A percentile compares a stretch with the other conserved stretches of the same genome.
Evolutionary conservation across 2,888 invertebrate species (phyloP).

Genomic region (Caenorhabditis parvicauda): DNA sequence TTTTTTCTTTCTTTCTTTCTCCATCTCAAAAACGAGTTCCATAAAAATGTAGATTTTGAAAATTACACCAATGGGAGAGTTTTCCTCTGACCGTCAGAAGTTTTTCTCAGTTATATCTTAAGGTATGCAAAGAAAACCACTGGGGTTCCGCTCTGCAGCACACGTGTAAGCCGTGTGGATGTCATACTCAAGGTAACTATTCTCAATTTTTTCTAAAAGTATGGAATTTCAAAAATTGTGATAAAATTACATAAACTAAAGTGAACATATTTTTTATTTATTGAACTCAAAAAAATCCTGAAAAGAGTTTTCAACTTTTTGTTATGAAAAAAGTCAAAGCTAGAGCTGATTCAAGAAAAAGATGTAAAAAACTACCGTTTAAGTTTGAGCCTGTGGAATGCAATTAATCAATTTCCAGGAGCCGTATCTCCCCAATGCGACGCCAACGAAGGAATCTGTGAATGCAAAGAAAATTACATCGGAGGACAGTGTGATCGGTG

Average conservation of each 20-base stretch:
- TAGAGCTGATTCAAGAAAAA: background rate
- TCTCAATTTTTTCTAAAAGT: too few relatives aligned
- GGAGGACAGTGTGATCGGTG: conserved; percentile 65
- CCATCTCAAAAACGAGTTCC: too few relatives aligned
- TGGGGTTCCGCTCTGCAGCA: conserved; percentile 57
- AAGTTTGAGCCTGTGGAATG: background rate
- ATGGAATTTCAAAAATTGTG: too few relatives aligned
- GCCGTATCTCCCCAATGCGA: conserved; percentile 73
- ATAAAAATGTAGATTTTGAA: too few relatives aligned
- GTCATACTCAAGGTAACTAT: conserved; percentile 76
- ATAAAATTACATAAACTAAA: too few relatives aligned
- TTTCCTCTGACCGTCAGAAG: background rate
- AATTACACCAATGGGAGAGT: too few relatives aligned
- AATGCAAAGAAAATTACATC: conserved; percentile 64
- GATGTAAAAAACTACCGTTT: background rate
- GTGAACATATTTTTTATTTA: too few relatives aligned
- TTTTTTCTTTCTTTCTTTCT: background rate
- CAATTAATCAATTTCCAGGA: too few relatives aligned
- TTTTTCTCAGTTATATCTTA: background rate
- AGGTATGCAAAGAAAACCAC: conserved; percentile 54
- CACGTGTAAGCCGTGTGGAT: conserved; percentile 71
- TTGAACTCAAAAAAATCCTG: too few relatives aligned
- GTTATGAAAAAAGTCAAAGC: background rate
- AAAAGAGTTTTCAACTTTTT: too few relatives aligned
- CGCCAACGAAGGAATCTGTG: conserved; percentile 62